Evolutionary conservation across 2,888 invertebrate species (phyloP).

Genomic region (Apamea anceps): DNA sequence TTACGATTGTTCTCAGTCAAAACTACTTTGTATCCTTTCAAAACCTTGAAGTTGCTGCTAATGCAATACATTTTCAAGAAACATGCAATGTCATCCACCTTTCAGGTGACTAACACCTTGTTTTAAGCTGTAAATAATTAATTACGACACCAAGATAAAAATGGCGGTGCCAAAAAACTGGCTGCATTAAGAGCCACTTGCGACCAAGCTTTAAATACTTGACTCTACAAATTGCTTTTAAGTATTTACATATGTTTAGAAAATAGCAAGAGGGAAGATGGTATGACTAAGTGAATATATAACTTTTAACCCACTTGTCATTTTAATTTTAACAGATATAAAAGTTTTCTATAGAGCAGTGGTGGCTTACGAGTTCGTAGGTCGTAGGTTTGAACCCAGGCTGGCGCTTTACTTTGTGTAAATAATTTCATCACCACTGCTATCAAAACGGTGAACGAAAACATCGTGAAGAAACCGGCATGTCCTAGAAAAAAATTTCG

Average conservation of each 20-base stretch:
- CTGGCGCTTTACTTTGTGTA: no score
- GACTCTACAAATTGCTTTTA: conserved; percentile 38
- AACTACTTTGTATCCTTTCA: conserved; percentile 42
- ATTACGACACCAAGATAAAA: conserved; percentile 17
- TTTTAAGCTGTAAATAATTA: conserved; percentile 34
- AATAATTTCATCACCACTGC: no score
- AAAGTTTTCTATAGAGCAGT: no score
- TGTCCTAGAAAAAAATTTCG: no score
- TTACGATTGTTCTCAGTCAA: conserved; percentile 17
- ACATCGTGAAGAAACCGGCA: no score
- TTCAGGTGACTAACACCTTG: conserved; percentile 44
- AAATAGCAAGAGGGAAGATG: conserved; percentile 34
- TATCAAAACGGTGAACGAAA: no score
- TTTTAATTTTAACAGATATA: not conserved
- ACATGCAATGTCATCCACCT: conserved; percentile 47
- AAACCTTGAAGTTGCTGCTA: conserved; percentile 51
- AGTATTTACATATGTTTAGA: conserved; percentile 51
- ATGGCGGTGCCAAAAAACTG: conserved; percentile 18
- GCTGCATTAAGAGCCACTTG: conserved; percentile 23
- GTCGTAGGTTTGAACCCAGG: no score
- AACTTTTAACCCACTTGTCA: conserved; percentile 35
- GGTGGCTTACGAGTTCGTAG: no score
- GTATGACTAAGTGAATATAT: conserved; percentile 37
- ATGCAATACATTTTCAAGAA: conserved; percentile 35
- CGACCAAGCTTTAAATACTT: conserved; percentile 18